A percentile compares a stretch with the other conserved stretches of the same genome.
Evolutionary conservation across 2,888 invertebrate genomes (phyloP).

Genomic region (Rhabditoides inermis): DNA sequence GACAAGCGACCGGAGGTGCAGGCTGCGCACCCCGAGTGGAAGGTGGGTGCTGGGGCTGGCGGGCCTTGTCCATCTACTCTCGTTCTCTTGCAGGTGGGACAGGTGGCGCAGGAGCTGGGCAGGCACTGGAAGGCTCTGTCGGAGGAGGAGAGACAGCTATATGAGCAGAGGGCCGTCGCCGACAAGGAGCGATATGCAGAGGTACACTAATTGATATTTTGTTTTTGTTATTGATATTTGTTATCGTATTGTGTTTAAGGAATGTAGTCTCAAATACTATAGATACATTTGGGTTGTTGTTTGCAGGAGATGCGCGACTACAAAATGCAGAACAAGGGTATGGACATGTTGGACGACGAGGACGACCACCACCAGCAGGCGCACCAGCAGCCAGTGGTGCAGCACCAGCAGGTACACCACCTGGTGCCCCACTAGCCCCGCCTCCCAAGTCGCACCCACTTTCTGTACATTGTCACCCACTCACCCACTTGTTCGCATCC

Average conservation of each 20-base stretch:
- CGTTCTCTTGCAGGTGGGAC: slow-evolving; percentile 4
- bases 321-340: slow-evolving; percentile 22
- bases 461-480: too few species aligned
- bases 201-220: slow-evolving; percentile 16
- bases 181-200: slow-evolving; percentile 55
- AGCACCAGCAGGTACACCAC: too few species aligned
- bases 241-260: background rate
- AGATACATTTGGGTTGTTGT: background rate
- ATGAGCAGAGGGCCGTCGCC: slow-evolving; percentile 53
- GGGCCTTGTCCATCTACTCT: background rate
- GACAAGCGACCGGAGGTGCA: slow-evolving; percentile 92
- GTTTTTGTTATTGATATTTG: background rate
- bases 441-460: too few species aligned
- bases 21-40: slow-evolving; percentile 80
- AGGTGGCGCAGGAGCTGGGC: slow-evolving; percentile 51
- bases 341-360: slow-evolving; percentile 13
- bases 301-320: slow-evolving; percentile 73
- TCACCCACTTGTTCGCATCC: too few species aligned
- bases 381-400: too few species aligned
- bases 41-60: too few species aligned
- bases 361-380: too few species aligned
- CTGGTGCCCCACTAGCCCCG: too few species aligned
- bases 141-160: slow-evolving; percentile 51
- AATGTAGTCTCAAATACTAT: background rate
- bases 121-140: slow-evolving; percentile 53